Percentiles rank a stretch among this genome's conserved stretches.
phyloP scores from a whole-genome alignment of 2,113 vertebrate species.

The Limnothrissa miodon region DNA sequence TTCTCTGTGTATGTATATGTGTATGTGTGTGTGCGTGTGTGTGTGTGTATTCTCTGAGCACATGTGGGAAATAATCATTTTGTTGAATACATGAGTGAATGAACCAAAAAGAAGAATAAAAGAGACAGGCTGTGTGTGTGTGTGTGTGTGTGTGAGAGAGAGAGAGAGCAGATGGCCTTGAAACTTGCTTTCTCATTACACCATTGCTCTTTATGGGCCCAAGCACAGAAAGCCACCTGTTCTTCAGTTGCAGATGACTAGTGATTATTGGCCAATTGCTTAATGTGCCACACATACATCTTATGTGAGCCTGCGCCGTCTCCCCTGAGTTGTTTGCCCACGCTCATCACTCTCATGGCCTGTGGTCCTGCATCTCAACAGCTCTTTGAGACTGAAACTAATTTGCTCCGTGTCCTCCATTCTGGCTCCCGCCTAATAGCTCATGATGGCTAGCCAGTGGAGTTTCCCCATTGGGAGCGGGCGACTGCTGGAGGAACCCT shows the following conservation, averaged over 20 bases:
- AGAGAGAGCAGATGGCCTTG: neutral
- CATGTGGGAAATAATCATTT: neutral
- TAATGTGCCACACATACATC: conserved; percentile 8
- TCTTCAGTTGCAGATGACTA: neutral
- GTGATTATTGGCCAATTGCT: neutral
- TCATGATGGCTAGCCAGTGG: neutral
- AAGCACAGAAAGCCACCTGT: neutral
- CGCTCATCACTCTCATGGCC: neutral
- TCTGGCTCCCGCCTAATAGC: conserved; percentile 2
- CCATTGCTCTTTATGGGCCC: neutral
- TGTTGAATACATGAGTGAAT: neutral
- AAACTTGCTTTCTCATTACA: conserved; percentile 9
- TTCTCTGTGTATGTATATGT: neutral
- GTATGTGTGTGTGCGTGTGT: neutral
- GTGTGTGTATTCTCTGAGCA: neutral
- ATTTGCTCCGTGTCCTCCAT: neutral
- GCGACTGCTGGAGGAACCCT: neutral
- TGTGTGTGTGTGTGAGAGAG: neutral
- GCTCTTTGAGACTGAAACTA: conserved; percentile 5
- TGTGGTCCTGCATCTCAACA: neutral
- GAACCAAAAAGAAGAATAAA: neutral
- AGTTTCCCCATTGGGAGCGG: neutral
- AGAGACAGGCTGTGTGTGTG: too few species aligned
- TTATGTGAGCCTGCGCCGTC: neutral
- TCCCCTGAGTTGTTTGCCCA: neutral